Percentiles rank a stretch among this genome's conserved stretches.
These are phyloP conservation scores for Paedocypris sp. DNA, from an alignment of 2,113 vertebrate species.

Conservation along the genomic window DNA sequence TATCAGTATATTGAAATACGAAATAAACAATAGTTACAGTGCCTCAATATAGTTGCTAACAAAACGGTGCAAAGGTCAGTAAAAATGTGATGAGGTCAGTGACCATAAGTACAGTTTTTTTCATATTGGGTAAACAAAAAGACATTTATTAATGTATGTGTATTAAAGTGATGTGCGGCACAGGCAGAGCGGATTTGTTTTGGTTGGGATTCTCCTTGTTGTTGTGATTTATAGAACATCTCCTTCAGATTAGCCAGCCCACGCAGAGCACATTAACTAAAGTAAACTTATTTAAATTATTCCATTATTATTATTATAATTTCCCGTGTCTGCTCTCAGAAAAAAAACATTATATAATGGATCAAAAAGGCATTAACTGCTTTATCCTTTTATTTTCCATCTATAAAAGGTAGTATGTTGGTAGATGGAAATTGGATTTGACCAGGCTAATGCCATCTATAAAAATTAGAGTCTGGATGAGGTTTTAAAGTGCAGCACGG, in stretches of 20 bases:
- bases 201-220: slow-evolving; percentile 42
- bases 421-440: slow-evolving; percentile 49
- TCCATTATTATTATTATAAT: slow-evolving; percentile 62
- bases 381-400: slow-evolving; percentile 43
- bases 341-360: slow-evolving; percentile 57
- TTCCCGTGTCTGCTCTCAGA: slow-evolving; percentile 25
- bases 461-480: slow-evolving; percentile 36
- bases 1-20: no score
- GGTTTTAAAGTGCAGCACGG: slow-evolving; percentile 10
- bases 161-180: slow-evolving; percentile 11
- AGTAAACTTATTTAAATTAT: slow-evolving; percentile 64
- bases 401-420: slow-evolving; percentile 41
- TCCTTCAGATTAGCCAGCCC: slow-evolving; percentile 56
- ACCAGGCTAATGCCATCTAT: slow-evolving; percentile 38
- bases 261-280: slow-evolving; percentile 56
- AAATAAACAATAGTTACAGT: no score
- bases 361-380: slow-evolving; percentile 49
- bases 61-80: no score
- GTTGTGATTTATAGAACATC: slow-evolving; percentile 54
- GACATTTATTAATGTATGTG: no score
- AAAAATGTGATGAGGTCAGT: no score
- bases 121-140: no score
- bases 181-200: slow-evolving; percentile 25
- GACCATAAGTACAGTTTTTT: no score
- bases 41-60: no score